phyloP scores from a whole-genome alignment of 2,113 vertebrate genomes.

The Gadus macrocephalus region DNA sequence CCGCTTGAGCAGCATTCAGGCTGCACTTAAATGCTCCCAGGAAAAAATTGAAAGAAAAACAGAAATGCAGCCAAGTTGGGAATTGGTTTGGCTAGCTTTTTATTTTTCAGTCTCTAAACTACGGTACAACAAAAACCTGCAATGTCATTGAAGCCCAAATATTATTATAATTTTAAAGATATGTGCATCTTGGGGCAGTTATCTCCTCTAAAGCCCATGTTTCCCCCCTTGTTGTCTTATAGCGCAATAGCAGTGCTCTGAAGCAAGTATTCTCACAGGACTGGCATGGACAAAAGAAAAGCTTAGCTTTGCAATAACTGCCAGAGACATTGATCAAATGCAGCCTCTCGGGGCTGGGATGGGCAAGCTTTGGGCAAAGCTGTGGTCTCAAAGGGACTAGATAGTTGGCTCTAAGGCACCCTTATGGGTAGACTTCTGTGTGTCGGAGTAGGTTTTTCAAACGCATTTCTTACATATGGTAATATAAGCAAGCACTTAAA shows the following conservation, averaged over 20 bases:
- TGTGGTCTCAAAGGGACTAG: background rate
- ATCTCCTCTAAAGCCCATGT: slow-evolving; percentile 9
- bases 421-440: background rate
- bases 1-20: too few relatives aligned
- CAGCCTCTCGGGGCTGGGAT: background rate
- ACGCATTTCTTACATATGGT: too few relatives aligned
- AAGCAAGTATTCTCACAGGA: slow-evolving; percentile 14
- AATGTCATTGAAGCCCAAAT: slow-evolving; percentile 2
- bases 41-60: too few relatives aligned
- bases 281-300: background rate
- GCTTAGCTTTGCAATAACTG: background rate
- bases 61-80: background rate
- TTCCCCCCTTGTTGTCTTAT: slow-evolving; percentile 1
- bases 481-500: too few relatives aligned
- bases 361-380: background rate
- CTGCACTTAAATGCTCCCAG: too few relatives aligned
- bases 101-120: background rate
- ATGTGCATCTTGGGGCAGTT: background rate
- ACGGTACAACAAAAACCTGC: background rate
- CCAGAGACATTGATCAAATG: background rate
- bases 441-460: background rate
- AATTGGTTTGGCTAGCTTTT: background rate
- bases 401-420: background rate
- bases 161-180: background rate
- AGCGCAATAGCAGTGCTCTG: slow-evolving; percentile 1